These are phyloP conservation scores for Bergia sp. DNA, from an alignment of 92 coral and sea anemone species.

Conservation along the genomic window DNA sequence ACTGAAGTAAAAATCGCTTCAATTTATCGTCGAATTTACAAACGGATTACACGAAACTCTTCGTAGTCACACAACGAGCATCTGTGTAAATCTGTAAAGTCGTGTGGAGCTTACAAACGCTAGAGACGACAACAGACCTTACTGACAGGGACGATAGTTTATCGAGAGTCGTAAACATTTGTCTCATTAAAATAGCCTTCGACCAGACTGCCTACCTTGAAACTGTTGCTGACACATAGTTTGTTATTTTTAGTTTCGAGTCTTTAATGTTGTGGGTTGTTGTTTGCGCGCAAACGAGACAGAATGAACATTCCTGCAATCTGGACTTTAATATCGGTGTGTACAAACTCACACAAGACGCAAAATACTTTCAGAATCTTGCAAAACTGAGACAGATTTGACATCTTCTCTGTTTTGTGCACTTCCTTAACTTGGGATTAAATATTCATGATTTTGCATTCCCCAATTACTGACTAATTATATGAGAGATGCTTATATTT, in stretches of 20 bases:
- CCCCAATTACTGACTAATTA: constrained; percentile 5
- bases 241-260: background rate
- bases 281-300: background rate
- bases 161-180: background rate
- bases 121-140: constrained; percentile 35
- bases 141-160: background rate
- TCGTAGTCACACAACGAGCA: constrained; percentile 11
- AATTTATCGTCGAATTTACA: constrained; percentile 20
- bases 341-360: background rate
- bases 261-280: background rate
- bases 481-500: constrained; percentile 21
- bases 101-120: background rate
- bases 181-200: constrained; percentile 8
- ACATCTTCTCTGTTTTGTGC: background rate
- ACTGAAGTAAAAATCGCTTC: background rate
- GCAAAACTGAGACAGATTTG: background rate
- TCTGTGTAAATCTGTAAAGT: background rate
- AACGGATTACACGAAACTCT: background rate
- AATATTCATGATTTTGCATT: background rate
- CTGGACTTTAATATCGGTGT: constrained; percentile 14
- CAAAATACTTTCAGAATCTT: background rate
- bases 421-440: background rate
- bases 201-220: background rate
- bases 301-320: constrained; percentile 24
- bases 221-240: background rate